Evolutionary conservation across 1,140 invertebrate species (phyloP), one percentile per base, ranked within the genome.

Genomic region (Delia radicum): DNA sequence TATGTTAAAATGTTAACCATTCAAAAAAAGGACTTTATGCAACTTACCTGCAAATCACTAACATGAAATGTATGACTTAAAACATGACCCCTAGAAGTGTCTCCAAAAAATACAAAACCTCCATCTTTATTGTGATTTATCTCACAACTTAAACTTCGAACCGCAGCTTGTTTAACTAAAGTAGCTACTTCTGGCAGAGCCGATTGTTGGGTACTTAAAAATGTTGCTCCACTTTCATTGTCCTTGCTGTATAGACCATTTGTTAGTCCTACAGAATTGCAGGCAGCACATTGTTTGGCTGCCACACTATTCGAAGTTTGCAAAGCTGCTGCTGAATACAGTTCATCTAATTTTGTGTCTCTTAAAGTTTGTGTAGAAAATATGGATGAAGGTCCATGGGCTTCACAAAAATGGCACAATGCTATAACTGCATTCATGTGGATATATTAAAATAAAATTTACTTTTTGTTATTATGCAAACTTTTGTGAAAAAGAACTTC

Each of bases 71-170:
- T 94, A 81, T 94, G 91, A 82, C 94, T 95, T 21, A 96, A 87
- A 12, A 96, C 94, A 89, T 96, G 93, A 0, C 94, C 94, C 79
- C 93, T 90, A 31, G 91, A 87, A 42, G 93, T 91, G 86, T 96
- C 95, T 67, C 95, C 95, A 89, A 96, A 97, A 81, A 95, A 96
- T 74, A 96, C 93, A 31, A 95, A 91, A 33, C 93, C 93, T 84
- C 94, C 94, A 87, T 95, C 92, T 85, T 91, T 90, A 42, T 89
- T 91, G 76, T 91, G 91, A 81, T 90, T 93, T 8, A 93, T 94
- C 87, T 96, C 95, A 87, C 94, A 95, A 84, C 94, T 96, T 15
- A 96, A 89, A 86, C 94, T 96, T 75, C 94, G 88, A 74, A 93
- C 87, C 77, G 92, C 92, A 13, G 94, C 94, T 84, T 96, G 93